Percentiles rank a stretch among this genome's conserved stretches.
phyloP scores from a whole-genome alignment of 1,140 invertebrate species.

The Solenopsis invicta region DNA sequence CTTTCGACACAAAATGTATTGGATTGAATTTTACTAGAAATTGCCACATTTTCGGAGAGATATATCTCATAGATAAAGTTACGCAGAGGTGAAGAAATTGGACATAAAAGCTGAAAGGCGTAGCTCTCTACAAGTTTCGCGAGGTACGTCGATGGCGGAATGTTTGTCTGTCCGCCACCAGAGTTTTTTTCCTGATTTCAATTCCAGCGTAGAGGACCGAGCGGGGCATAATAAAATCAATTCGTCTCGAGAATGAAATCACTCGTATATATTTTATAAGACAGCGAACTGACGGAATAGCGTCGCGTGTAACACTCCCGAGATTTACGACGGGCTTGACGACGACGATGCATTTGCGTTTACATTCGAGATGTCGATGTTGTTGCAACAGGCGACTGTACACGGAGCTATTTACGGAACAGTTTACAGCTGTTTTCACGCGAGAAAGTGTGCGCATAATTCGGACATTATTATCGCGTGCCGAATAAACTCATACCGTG shows the following conservation, averaged over 20 bases:
- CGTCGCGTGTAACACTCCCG: background rate
- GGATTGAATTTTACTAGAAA: no score
- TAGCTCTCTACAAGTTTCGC: background rate
- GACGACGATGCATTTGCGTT: slow-evolving; percentile 8
- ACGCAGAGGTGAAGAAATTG: no score
- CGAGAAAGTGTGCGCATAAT: slow-evolving; percentile 12
- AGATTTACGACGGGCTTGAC: slow-evolving; percentile 8
- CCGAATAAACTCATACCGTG: background rate
- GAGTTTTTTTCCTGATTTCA: background rate
- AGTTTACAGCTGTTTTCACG: slow-evolving; percentile 3
- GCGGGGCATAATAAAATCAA: slow-evolving; percentile 9
- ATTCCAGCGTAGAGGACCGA: background rate
- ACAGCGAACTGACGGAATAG: slow-evolving; percentile 32
- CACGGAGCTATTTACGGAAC: slow-evolving; percentile 23
- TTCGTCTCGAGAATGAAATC: slow-evolving; percentile 18
- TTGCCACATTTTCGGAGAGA: no score
- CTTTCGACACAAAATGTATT: no score
- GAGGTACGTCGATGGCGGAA: background rate
- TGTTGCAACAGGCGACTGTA: slow-evolving; percentile 41
- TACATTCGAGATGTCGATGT: slow-evolving; percentile 20
- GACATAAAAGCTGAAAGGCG: background rate
- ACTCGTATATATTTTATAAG: slow-evolving; percentile 1
- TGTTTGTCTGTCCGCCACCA: background rate
- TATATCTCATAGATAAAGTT: no score
- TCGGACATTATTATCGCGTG: background rate